Evolutionary conservation across 2,797 vertebrate genomes (phyloP).

Genomic region (Catostomus latipinnis): DNA sequence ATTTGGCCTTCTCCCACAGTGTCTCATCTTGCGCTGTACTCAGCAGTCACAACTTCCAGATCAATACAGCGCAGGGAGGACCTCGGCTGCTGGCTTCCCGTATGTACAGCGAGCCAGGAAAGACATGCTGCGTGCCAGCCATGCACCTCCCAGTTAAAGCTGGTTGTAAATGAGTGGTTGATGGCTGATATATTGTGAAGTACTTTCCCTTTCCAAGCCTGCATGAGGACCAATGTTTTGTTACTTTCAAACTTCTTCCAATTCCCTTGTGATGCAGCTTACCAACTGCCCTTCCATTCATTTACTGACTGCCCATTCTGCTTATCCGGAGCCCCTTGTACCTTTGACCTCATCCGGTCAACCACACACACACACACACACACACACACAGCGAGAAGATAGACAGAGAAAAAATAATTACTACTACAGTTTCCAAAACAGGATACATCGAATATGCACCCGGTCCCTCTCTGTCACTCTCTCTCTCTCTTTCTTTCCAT

Average conservation of each 20-base stretch:
- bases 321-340: slow-evolving; percentile 44
- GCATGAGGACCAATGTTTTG: slow-evolving; percentile 27
- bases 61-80: slow-evolving; percentile 51
- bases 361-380: slow-evolving; percentile 49
- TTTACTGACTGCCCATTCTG: slow-evolving; percentile 11
- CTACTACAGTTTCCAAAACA: slow-evolving; percentile 41
- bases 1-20: background rate
- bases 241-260: slow-evolving; percentile 30
- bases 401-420: too few relatives aligned
- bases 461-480: slow-evolving; percentile 8
- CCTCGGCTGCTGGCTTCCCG: slow-evolving; percentile 58
- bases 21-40: slow-evolving; percentile 1
- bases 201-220: slow-evolving; percentile 23
- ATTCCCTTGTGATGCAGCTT: slow-evolving; percentile 19
- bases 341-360: slow-evolving; percentile 42
- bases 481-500: background rate
- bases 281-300: slow-evolving; percentile 64
- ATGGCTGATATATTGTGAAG: background rate
- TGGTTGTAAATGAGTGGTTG: slow-evolving; percentile 42
- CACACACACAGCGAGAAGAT: background rate
- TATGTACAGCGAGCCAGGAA: slow-evolving; percentile 4
- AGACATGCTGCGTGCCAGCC: background rate
- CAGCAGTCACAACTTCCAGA: slow-evolving; percentile 43
- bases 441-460: slow-evolving; percentile 20
- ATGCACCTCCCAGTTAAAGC: slow-evolving; percentile 7